These are phyloP conservation scores for Oncorhynchus mykiss DNA, from an alignment of 2,113 vertebrate genomes.

Conservation along the genomic window DNA sequence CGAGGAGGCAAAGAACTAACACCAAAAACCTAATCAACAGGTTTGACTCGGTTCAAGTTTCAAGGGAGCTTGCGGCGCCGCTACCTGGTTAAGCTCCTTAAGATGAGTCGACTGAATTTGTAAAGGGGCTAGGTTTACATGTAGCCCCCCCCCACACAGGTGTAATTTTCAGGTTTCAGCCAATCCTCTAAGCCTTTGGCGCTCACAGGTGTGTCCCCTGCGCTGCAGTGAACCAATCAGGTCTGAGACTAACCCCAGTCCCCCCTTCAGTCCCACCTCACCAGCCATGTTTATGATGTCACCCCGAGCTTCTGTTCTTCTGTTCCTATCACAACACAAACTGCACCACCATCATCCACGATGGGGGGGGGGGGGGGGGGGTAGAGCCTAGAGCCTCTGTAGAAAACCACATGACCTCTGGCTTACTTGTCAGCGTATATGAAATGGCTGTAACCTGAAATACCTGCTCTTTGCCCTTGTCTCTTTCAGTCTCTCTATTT, in stretches of 20 bases:
- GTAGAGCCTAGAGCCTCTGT: background rate
- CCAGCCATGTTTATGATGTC: slow-evolving; percentile 69
- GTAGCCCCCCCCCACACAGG: slow-evolving; percentile 81
- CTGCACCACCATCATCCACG: slow-evolving; percentile 43
- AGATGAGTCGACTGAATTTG: slow-evolving; percentile 84
- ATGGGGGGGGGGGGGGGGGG: background rate
- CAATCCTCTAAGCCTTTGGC: slow-evolving; percentile 83
- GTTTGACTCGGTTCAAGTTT: slow-evolving; percentile 10
- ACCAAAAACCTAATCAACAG: slow-evolving; percentile 33
- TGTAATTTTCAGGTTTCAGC: slow-evolving; percentile 83
- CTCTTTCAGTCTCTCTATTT: slow-evolving; percentile 21
- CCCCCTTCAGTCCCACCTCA: slow-evolving; percentile 6
- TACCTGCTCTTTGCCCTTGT: slow-evolving; percentile 67
- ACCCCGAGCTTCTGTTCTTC: slow-evolving; percentile 56
- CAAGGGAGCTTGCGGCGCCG: slow-evolving; percentile 57
- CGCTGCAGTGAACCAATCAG: slow-evolving; percentile 69
- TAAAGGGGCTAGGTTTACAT: slow-evolving; percentile 93
- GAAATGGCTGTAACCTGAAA: slow-evolving; percentile 52
- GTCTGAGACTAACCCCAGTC: slow-evolving; percentile 43
- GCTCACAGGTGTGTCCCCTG: slow-evolving; percentile 89
- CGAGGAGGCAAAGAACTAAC: slow-evolving; percentile 26
- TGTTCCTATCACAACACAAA: slow-evolving; percentile 62
- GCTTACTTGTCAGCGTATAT: slow-evolving; percentile 30
- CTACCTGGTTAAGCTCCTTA: slow-evolving; percentile 79
- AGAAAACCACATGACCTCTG: slow-evolving; percentile 33